A percentile compares a stretch with the other conserved stretches of the same genome.
phyloP scores from a whole-genome alignment of 2,113 vertebrate species.

The Macrotus californicus region DNA sequence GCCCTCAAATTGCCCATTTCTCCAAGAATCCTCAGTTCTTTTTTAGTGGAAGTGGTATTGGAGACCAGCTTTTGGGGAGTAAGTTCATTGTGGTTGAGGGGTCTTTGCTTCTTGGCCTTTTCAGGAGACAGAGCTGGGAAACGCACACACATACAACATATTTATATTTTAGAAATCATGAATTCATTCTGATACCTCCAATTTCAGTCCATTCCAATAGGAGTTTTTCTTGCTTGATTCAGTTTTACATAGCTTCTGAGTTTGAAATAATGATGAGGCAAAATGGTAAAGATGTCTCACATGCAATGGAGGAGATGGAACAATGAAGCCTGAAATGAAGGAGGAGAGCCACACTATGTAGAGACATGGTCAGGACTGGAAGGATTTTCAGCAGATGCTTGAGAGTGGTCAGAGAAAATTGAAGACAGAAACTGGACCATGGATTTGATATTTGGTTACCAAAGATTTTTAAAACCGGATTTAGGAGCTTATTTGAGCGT shows the following conservation, averaged over 20 bases:
- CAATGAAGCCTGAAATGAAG: background rate
- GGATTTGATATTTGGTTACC: slow-evolving; percentile 35
- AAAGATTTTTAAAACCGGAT: background rate
- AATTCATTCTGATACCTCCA: background rate
- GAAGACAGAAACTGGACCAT: background rate
- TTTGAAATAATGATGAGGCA: background rate
- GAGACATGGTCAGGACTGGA: background rate
- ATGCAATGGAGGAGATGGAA: background rate
- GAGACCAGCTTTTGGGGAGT: background rate
- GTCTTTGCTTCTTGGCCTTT: background rate
- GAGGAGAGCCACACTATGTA: background rate
- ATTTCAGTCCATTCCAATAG: background rate
- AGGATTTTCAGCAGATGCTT: background rate
- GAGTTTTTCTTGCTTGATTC: background rate
- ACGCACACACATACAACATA: background rate
- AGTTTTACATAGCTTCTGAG: background rate
- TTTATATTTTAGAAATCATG: background rate
- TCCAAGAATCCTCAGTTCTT: background rate
- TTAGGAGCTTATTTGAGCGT: background rate
- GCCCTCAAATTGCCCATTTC: background rate
- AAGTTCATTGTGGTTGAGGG: background rate
- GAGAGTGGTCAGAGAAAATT: background rate
- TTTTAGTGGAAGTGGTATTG: slow-evolving; percentile 1
- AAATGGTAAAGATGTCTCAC: background rate
- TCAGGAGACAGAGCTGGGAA: background rate